Evolutionary conservation across 1,140 invertebrate species (phyloP).

Genomic region (Drosophila sechellia): DNA sequence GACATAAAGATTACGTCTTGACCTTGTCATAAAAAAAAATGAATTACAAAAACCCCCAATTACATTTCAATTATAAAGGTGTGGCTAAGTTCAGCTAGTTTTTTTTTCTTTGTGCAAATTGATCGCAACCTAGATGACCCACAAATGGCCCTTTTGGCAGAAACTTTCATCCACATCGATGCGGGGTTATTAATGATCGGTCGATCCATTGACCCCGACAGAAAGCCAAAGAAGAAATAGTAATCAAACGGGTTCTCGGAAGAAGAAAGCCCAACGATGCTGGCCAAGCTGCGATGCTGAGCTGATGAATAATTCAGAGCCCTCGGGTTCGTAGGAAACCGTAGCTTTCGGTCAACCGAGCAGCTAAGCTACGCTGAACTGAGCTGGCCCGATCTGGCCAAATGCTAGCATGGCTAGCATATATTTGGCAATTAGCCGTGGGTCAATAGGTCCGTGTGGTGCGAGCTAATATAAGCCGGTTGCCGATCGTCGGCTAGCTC

Average conservation of each 20-base stretch:
- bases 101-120: constrained; percentile 2
- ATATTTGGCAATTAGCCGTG: constrained; percentile 64
- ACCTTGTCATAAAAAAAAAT: neutral
- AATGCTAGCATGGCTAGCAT: neutral
- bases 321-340: constrained; percentile 40
- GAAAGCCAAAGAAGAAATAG: constrained; percentile 22
- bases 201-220: constrained; percentile 48
- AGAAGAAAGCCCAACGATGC: constrained; percentile 28
- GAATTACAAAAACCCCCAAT: too few relatives aligned
- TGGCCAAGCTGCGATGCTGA: neutral
- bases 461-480: constrained; percentile 71
- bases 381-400: neutral
- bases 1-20: neutral
- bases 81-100: neutral
- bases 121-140: constrained; percentile 12
- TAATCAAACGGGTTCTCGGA: constrained; percentile 20
- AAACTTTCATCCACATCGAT: constrained; percentile 36
- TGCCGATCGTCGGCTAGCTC: constrained; percentile 30
- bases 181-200: constrained; percentile 44
- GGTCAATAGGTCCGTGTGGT: constrained; percentile 65
- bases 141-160: constrained; percentile 28
- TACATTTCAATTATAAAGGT: neutral
- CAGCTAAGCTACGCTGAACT: neutral
- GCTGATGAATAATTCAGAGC: constrained; percentile 73
- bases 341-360: constrained; percentile 1